phyloP scores from a whole-genome alignment of 2,113 vertebrate genomes.

The Solenodon paradoxus region DNA sequence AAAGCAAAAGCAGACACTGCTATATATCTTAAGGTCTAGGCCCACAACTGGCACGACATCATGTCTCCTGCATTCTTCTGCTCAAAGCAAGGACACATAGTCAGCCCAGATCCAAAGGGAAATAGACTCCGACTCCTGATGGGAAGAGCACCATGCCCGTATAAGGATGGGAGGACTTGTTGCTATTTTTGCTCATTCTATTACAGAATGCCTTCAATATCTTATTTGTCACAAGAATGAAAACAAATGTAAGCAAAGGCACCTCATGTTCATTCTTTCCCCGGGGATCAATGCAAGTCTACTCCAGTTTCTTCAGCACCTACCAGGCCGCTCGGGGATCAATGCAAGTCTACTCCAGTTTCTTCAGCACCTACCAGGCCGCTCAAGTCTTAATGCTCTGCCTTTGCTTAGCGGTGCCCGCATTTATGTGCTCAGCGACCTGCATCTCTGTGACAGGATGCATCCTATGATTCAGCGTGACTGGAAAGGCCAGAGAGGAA shows the following conservation, averaged over 20 bases:
- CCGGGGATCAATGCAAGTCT: not conserved
- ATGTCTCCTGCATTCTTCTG: not conserved
- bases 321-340: not conserved
- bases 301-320: not conserved
- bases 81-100: not conserved
- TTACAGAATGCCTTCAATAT: not conserved
- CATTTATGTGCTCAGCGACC: not conserved
- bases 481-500: not conserved
- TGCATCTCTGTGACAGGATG: not conserved
- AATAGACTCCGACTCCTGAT: not conserved
- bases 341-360: not conserved
- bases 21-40: not conserved
- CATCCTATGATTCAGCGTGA: not conserved
- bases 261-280: not conserved
- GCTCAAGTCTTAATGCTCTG: not conserved
- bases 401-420: not conserved
- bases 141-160: not conserved
- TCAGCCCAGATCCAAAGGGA: not conserved
- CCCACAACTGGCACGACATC: not conserved
- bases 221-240: not conserved
- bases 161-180: not conserved
- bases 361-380: not conserved
- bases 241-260: slow-evolving; percentile 13
- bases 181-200: not conserved
- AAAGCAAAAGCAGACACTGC: slow-evolving; percentile 11